Conservation (phyloP, 1,140 invertebrate genomes). For the Dendroctonus valens region DNA sequence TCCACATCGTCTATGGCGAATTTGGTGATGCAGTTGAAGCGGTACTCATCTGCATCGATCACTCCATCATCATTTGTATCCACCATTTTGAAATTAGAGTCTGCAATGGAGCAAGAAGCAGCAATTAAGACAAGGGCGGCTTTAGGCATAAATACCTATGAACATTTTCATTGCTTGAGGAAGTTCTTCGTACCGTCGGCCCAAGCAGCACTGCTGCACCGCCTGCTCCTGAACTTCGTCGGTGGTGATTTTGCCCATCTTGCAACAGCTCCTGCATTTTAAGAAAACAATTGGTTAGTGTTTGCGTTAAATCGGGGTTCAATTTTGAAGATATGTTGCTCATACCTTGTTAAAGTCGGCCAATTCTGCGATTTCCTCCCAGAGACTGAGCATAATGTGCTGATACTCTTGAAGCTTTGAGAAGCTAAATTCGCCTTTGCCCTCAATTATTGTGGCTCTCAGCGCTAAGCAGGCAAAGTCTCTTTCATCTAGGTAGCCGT, state of each 20-base stretch:
- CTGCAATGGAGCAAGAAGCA: slow-evolving; percentile 44
- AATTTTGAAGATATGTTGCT: no score
- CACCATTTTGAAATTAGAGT: slow-evolving; percentile 75
- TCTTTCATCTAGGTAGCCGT: slow-evolving; percentile 75
- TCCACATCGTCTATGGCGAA: slow-evolving; percentile 74
- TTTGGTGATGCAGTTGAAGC: slow-evolving; percentile 76
- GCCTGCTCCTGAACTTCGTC: slow-evolving; percentile 82
- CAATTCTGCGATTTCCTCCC: slow-evolving; percentile 79
- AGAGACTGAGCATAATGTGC: slow-evolving; percentile 76
- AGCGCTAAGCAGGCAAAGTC: slow-evolving; percentile 80
- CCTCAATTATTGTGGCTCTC: slow-evolving; percentile 75
- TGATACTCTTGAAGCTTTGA: slow-evolving; percentile 71
- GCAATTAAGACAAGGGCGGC: no score
- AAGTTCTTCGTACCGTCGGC: slow-evolving; percentile 73
- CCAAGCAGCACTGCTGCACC: slow-evolving; percentile 76
- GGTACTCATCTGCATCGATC: slow-evolving; percentile 74
- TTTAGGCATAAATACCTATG: slow-evolving; percentile 51
- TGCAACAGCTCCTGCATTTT: slow-evolving; percentile 52
- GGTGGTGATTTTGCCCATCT: slow-evolving; percentile 76
- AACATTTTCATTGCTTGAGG: slow-evolving; percentile 78
- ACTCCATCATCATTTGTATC: slow-evolving; percentile 79
- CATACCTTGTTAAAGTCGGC: slow-evolving; percentile 82
- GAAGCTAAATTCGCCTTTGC: slow-evolving; percentile 73
- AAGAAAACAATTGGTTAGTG: neutral
- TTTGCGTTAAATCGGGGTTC: no score